Base-by-base conservation (phyloP, 1,140 invertebrate genomes). In the Zaprionus ghesquierei region DNA sequence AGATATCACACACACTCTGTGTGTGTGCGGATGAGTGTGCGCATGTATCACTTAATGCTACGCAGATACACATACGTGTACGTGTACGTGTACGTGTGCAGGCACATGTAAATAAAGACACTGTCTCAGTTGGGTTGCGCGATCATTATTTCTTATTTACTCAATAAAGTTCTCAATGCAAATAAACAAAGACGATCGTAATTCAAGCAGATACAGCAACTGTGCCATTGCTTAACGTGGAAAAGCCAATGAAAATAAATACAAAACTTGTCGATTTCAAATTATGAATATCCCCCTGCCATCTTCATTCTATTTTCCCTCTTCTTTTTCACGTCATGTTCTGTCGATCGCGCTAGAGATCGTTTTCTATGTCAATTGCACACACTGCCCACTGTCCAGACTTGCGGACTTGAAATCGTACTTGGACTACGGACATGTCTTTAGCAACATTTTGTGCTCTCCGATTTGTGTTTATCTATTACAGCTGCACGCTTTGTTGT, bases 291-390 rank as follows among this genome's bases (percentile, higher is more conserved):
- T 10, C 8, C 20, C 20, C 31, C 46, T 55, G 5, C 12, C 31
- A n/a, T n/a, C n/a, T n/a, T n/a, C 55, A 9, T n/a, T 38, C 29
- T 58, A 5, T 58, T 61, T 61, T 27, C 13, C 13, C 35, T 46
- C 27, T 60, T 49, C 58, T 60, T 49, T 44, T 29, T 49, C 12
- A 60, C 56, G 61, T 77, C 73, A 85, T 77, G 81, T 64, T 75
- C 68, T 77, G 64, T 59, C 54, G 75, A 77, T 81, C 73, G 74
- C 64, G 56, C n/a, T n/a, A n/a, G n/a, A 69, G 78, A 69, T 81
- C 55, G 35, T 62, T 81, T 81, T 86, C 65, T 85, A 66, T 85
- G 81, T 77, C 81, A 85, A 62, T 35, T 51, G 49, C 46, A 18
- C 20, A 58, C 33, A 25, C 33, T 41, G 25, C 35, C 18, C 15